Base-by-base conservation (phyloP, 2,888 invertebrate species). In the Drosophila pegasa region DNA sequence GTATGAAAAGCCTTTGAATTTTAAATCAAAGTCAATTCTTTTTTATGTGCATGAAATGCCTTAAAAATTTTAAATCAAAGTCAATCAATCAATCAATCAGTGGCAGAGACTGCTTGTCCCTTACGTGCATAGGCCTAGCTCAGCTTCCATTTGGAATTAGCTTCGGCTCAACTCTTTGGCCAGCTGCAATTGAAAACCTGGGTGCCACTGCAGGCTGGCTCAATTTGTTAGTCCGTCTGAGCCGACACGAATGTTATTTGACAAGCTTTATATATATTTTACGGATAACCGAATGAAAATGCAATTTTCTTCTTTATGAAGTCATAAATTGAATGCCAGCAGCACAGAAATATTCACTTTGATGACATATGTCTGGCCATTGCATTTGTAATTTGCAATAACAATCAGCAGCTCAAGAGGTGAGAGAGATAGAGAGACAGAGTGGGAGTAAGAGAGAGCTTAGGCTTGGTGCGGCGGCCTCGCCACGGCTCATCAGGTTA, bases 301-400 rank as follows among this genome's bases (percentile, higher is more conserved):
- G 6, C 43, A 16, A 25, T 16, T 43, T 43, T 25, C 25, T 16
- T 27, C 16, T 16, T 3, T 43, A 10, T 43, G 4, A 10, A 27
- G n/a, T 27, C 43, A 10, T 16, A 43, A 43, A 43, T 43, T 43
- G 43, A 43, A 43, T 43, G n/a, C 43, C 25, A 5, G 6, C 25
- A 27, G 25, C 9, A 37, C 38, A 18, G 10, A 27, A 27, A 25
- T 43, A 27, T 27, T 25, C 43, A 16, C 43, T 45, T 27, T 45
- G 43, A 45, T 45, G 8, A 22, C 14, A 22, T 14, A 41, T 41
- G 22, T 22, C 7, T 22, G 7, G 22, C 12, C 20, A 25, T n/a
- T 43, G 41, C 41, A 43, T 43, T 43, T 25, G n/a, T 25, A 9
- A 43, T 25, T 25, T n/a, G 43, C 9, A 0, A 20, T 12, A 4